Base-by-base conservation (phyloP, 2,113 vertebrate genomes). In the Silurus meridionalis region DNA sequence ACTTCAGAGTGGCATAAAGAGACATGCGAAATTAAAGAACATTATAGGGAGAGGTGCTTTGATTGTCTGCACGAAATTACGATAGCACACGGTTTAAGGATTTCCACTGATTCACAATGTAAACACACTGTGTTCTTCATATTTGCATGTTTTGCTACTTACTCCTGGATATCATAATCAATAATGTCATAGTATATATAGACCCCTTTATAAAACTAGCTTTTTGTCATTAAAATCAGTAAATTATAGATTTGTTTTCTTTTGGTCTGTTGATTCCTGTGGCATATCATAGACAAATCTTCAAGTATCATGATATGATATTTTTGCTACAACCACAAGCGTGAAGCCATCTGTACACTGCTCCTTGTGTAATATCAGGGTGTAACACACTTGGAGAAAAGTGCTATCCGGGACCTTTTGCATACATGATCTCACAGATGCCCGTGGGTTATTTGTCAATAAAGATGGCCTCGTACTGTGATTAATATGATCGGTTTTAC, bases 11-110 rank as follows among this genome's bases (percentile, higher is more conserved):
- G 11, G 28, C 25, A 67, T n/a, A 23, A 37, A 57, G 48, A n/a
- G 9, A 50, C 37, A 15, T 69, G 28, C n/a, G 48, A 17, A 2
- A 86, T 77, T 28, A 64, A 37, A 37, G 37, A 37, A 63, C 66
- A 75, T 64, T 86, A 82, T 66, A 82, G 46, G 19, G n/a, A 6
- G 79, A 64, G 25, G 14, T 50, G n/a, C 28, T 66, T 66, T 63
- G n/a, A 74, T 19, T 55, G 57, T 28, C 69, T 53, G 23, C 17
- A 23, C 74, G 48, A 82, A 25, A 61, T 57, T 14, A 74, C 8
- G 14, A 57, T 19, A 14, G 28, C 8, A 74, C 46, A 48, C 66
- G 69, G 2, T 46, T 46, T 66, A 64, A 19, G 19, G 48, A 85
- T 48, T 37, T 37, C 37, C 37, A 6, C 25, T n/a, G 50, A 37